phyloP scores from a whole-genome alignment of 2,113 vertebrate genomes.

The Artemisiospiza belli region DNA sequence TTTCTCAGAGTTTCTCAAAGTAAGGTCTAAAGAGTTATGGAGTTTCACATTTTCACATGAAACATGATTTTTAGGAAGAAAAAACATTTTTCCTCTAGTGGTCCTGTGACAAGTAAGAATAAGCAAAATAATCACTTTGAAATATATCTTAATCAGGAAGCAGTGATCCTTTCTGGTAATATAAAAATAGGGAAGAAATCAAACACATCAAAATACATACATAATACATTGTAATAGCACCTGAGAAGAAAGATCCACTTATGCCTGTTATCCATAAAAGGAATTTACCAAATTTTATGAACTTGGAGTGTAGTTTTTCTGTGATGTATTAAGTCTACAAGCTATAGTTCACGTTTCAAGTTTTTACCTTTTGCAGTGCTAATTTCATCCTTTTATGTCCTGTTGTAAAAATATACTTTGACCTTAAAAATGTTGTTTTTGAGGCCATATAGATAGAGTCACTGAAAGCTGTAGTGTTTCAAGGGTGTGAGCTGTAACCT shows the following conservation, averaged over 20 bases:
- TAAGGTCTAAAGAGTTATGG: neutral
- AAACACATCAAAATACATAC: neutral
- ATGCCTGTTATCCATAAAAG: neutral
- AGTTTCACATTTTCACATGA: neutral
- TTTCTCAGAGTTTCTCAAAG: neutral
- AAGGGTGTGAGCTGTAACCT: neutral
- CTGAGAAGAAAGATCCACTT: neutral
- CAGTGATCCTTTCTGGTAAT: neutral
- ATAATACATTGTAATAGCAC: neutral
- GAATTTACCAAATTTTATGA: neutral
- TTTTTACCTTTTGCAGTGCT: neutral
- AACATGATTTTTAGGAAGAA: neutral
- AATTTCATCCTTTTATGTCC: neutral
- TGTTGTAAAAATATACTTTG: neutral
- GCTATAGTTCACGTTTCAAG: neutral
- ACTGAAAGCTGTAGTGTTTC: neutral
- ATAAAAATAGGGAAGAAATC: neutral
- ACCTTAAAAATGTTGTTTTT: neutral
- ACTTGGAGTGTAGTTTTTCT: neutral
- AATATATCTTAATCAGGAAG: neutral
- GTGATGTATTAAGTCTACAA: neutral
- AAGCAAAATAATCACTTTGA: neutral
- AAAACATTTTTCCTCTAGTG: neutral
- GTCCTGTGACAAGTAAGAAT: neutral
- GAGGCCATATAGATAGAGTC: neutral